A percentile compares a stretch with the other conserved stretches of the same genome.
Conservation (phyloP, 2,113 vertebrate genomes). For the Otolemur garnettii region DNA sequence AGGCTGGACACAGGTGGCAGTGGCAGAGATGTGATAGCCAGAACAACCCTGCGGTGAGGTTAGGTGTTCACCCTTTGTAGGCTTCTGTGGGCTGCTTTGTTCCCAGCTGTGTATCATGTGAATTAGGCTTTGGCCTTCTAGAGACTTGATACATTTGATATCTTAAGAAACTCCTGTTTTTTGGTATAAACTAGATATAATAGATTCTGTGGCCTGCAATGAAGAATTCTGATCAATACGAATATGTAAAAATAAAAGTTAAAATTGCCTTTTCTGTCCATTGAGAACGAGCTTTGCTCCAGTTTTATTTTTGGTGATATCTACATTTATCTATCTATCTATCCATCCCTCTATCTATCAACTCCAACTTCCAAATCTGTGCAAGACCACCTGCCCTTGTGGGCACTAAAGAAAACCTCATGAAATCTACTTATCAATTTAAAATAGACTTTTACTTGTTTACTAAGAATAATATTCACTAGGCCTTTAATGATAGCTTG, state of each 20-base stretch:
- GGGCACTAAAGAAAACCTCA: background rate
- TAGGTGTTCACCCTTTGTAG: background rate
- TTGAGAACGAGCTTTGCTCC: background rate
- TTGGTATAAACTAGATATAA: background rate
- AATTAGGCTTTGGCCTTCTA: background rate
- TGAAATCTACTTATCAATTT: background rate
- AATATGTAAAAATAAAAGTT: background rate
- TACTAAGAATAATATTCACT: background rate
- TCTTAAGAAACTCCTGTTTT: background rate
- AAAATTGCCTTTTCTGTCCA: background rate
- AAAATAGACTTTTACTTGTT: background rate
- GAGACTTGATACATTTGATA: background rate
- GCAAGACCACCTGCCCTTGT: background rate
- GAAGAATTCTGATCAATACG: background rate
- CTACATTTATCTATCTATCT: background rate
- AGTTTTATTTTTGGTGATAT: background rate
- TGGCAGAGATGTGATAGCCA: background rate
- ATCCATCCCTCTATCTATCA: background rate
- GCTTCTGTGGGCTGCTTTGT: background rate
- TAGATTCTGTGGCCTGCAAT: background rate
- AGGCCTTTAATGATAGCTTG: background rate
- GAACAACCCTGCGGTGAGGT: background rate
- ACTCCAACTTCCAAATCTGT: background rate
- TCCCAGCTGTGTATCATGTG: background rate
- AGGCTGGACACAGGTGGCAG: background rate